Evolutionary conservation across 2,113 vertebrate genomes (phyloP).

Genomic region (Symphodus melops): DNA sequence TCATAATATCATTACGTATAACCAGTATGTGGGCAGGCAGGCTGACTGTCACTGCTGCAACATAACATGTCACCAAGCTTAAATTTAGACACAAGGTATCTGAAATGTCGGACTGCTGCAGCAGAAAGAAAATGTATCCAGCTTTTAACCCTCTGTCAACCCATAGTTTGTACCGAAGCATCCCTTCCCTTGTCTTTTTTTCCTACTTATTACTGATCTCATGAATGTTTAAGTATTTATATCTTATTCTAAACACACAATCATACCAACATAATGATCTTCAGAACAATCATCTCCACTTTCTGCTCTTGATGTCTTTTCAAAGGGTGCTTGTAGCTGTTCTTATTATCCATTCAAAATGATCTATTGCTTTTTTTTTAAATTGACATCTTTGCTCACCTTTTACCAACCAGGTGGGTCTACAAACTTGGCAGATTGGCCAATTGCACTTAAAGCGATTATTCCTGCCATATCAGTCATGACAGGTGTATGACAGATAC

Average conservation of each 20-base stretch:
- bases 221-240: background rate
- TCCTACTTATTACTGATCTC: background rate
- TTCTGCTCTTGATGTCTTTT: too few relatives aligned
- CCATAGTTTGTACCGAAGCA: background rate
- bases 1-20: constrained; percentile 56
- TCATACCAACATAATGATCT: background rate
- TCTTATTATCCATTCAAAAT: background rate
- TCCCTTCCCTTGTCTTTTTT: background rate
- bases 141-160: constrained; percentile 1
- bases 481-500: background rate
- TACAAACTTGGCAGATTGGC: background rate
- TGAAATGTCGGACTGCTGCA: constrained; percentile 40
- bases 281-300: too few relatives aligned
- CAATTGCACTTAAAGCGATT: background rate
- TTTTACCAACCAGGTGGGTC: background rate
- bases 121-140: constrained; percentile 25
- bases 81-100: constrained; percentile 38
- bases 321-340: background rate
- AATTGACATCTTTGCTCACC: background rate
- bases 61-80: constrained; percentile 29
- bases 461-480: background rate
- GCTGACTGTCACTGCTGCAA: constrained; percentile 40
- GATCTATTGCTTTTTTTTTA: too few relatives aligned
- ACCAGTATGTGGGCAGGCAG: constrained; percentile 30
- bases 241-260: background rate